Percentiles rank a stretch among this genome's conserved stretches.
phyloP scores from a whole-genome alignment of 2,113 vertebrate species.

The Cavia aperea region DNA sequence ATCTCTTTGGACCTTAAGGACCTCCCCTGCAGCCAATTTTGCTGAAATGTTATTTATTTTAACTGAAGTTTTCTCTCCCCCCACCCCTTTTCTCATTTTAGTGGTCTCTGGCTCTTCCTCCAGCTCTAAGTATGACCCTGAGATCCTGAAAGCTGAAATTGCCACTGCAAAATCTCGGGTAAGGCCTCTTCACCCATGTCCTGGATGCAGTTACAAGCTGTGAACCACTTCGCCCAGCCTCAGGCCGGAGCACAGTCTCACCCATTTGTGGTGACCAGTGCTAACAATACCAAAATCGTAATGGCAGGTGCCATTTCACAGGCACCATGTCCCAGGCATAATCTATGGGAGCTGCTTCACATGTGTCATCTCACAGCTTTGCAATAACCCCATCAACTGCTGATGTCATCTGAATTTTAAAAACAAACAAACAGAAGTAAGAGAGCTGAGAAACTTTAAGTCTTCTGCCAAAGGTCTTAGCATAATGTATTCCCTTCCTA shows the following conservation, averaged over 20 bases:
- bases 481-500: background rate
- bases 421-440: background rate
- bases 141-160: conserved; percentile 98
- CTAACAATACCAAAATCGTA: background rate
- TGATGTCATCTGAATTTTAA: background rate
- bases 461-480: background rate
- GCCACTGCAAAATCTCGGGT: conserved; percentile 96
- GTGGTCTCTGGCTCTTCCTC: conserved; percentile 94
- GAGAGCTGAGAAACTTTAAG: background rate
- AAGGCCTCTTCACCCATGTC: conserved; percentile 60
- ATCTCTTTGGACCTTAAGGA: background rate
- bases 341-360: background rate
- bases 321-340: fast-evolving
- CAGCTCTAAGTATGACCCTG: conserved; percentile 97
- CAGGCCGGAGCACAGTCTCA: background rate
- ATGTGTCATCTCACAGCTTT: fast-evolving
- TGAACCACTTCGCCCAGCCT: background rate
- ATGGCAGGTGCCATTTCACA: background rate
- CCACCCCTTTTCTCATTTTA: conserved; percentile 67
- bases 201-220: background rate
- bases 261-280: background rate
- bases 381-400: fast-evolving
- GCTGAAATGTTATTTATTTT: conserved; percentile 37
- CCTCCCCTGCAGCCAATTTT: background rate
- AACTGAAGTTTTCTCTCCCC: background rate